Evolutionary conservation across 2,113 vertebrate species (phyloP), one percentile per base, ranked within the genome.

Genomic region (Sialia sialis): DNA sequence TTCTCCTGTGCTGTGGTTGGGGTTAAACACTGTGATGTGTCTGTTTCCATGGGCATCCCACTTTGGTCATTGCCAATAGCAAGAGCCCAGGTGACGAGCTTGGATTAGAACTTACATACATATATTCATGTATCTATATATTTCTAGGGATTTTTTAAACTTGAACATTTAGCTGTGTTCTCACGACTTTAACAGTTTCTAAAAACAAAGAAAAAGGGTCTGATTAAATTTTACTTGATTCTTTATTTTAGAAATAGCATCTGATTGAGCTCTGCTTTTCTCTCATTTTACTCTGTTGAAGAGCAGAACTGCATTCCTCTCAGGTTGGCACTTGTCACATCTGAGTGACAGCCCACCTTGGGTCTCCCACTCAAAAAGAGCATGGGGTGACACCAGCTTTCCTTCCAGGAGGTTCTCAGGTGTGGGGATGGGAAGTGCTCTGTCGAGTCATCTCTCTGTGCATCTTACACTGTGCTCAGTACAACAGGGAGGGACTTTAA

Each of bases 81-180:
- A 72, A 63, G 21, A 59, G 38, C 15, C 25, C 67, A 58, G 34
- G 60, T 23, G 22, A 63, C 16, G 44, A 58, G 19, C 27, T 14
- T 49, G 34, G 21, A 38, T 38, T 49, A 39, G 48, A 86, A 63
- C 18, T n/a, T n/a, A 85, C 1, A 81, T 44, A 85, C 2, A 32
- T 9, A 39, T 1, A 27, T 48, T 25, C 0, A 0, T 23, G 10
- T 22, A 77, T 30, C 5, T 69, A 10, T 17, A 3, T n/a, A 22
- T 66, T 48, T 62, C 32, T 16, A 18, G 0, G 1, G 2, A 39
- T 44, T 4, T 21, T 69, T 55, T 64, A 46, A 59, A 72, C 7
- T 13, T 41, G 22, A 17, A 18, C 20, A 22, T 43, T 48, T 17
- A 44, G 19, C 21, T 67, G 7, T 41, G 32, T 60, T 77, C 34